Evolutionary conservation across 2,888 invertebrate species (phyloP).

Genomic region (Gnatocerus cornutus): DNA sequence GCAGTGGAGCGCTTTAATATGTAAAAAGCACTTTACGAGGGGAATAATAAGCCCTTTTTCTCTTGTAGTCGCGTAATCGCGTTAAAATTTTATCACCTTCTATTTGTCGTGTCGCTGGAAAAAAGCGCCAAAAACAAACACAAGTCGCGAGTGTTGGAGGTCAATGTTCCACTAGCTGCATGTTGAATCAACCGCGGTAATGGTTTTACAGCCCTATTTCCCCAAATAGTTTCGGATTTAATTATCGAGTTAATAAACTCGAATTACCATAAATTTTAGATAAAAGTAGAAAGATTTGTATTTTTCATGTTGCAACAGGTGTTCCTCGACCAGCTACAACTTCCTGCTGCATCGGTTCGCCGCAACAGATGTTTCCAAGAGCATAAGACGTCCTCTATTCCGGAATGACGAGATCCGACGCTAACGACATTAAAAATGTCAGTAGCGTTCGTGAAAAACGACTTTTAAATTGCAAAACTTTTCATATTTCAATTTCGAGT

Average conservation of each 20-base stretch:
- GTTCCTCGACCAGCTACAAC: slow-evolving; percentile 42
- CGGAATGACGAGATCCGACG: slow-evolving; percentile 9
- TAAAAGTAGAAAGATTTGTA: slow-evolving; percentile 43
- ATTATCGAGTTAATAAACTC: slow-evolving; percentile 47
- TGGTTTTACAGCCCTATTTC: slow-evolving; percentile 8
- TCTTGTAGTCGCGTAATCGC: slow-evolving; percentile 38
- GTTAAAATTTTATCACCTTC: slow-evolving; percentile 42
- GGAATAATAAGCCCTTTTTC: slow-evolving; percentile 46
- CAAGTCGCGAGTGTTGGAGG: neutral
- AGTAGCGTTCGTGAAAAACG: slow-evolving; percentile 47
- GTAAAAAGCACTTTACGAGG: slow-evolving; percentile 47
- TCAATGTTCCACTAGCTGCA: neutral
- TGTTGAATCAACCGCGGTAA: neutral
- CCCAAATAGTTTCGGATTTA: slow-evolving; percentile 44
- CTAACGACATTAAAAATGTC: slow-evolving; percentile 50
- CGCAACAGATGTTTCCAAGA: slow-evolving; percentile 46
- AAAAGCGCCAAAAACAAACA: slow-evolving; percentile 28
- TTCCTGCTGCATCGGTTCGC: slow-evolving; percentile 34
- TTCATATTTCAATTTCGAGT: slow-evolving; percentile 59
- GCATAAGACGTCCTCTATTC: slow-evolving; percentile 8
- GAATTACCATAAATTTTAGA: slow-evolving; percentile 49
- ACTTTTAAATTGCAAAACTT: slow-evolving; percentile 59
- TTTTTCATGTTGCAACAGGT: slow-evolving; percentile 51
- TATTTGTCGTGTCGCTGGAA: slow-evolving; percentile 22
- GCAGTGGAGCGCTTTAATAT: slow-evolving; percentile 47